Base-by-base conservation (phyloP, 2,797 vertebrate genomes). In the Chaunax sp. region DNA sequence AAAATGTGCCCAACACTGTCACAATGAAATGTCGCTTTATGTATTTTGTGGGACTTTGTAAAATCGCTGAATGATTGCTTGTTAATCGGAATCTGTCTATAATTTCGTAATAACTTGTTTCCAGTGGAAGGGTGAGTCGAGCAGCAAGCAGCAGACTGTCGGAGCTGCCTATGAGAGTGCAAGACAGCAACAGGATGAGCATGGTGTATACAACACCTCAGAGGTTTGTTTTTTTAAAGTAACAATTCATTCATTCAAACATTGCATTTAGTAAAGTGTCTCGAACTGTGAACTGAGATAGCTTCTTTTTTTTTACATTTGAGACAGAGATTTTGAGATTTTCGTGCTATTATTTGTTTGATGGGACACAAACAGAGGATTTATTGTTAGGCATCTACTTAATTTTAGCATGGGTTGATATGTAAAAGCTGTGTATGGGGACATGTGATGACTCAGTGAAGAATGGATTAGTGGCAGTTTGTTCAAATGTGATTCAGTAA, bases 171-270 rank as follows among this genome's bases (percentile, higher is more conserved):
- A 82, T 96, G 86, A 92, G 98, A 55, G 94, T 96, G 12, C 94
- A 94, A 18, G 97, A 98, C 82, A 87, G 11, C 75, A 96, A 94
- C 91, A 96, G 96, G 83, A 94, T 92, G 85, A 96, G 95, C 60
- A 93, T 95, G 76, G 69, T 75, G 69, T 89, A 92, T 7, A 91
- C 95, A 4, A 99, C 98, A 0, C 98, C 98, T n/a, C 95, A 97
- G 82, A 95, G 80, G 97, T 99, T 20, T 11, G 83, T 82, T 11
- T 3, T 5, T 11, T 8, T 0, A 12, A 5, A 33, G 8, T 9
- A 6, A 1, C 30, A 30, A 28, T n/a, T n/a, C n/a, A n/a, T n/a
- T n/a, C 2, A 52, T 40, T 22, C 1, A 51, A 3, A 26, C 30
- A 33, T 35, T 0, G 9, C 3, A 28, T 4, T 38, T 30, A 12